A percentile compares a stretch with the other conserved stretches of the same genome.
These are phyloP conservation scores for Crenichthys baileyi DNA, from an alignment of 2,797 vertebrate species.

Conservation along the genomic window DNA sequence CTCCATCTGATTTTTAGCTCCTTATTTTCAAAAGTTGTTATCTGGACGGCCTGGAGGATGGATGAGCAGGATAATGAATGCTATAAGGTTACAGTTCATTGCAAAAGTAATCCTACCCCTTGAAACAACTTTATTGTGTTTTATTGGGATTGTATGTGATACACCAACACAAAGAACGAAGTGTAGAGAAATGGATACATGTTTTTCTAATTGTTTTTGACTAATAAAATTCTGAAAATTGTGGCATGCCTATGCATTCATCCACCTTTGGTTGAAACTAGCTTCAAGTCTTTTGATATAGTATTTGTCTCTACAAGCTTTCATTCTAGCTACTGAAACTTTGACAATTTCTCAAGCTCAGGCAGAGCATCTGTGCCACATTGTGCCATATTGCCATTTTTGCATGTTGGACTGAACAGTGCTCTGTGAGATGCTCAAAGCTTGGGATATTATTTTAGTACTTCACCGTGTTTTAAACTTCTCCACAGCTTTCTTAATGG, in stretches of 20 bases:
- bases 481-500: neutral
- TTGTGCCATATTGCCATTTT: neutral
- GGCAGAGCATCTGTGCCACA: neutral
- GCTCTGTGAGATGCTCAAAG: neutral
- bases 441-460: neutral
- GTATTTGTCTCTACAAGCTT: neutral
- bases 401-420: neutral
- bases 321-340: neutral
- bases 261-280: neutral
- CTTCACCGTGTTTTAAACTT: neutral
- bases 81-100: conserved; percentile 22
- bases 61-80: conserved; percentile 46
- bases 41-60: no score
- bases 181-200: neutral
- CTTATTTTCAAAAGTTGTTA: conserved; percentile 44
- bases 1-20: conserved; percentile 31
- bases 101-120: neutral
- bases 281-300: neutral
- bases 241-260: neutral
- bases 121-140: neutral
- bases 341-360: neutral
- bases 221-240: neutral
- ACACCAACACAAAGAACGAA: neutral
- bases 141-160: no score
- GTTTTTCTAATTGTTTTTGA: neutral